phyloP scores from a whole-genome alignment of 2,797 vertebrate species.

The Momotus momota region DNA sequence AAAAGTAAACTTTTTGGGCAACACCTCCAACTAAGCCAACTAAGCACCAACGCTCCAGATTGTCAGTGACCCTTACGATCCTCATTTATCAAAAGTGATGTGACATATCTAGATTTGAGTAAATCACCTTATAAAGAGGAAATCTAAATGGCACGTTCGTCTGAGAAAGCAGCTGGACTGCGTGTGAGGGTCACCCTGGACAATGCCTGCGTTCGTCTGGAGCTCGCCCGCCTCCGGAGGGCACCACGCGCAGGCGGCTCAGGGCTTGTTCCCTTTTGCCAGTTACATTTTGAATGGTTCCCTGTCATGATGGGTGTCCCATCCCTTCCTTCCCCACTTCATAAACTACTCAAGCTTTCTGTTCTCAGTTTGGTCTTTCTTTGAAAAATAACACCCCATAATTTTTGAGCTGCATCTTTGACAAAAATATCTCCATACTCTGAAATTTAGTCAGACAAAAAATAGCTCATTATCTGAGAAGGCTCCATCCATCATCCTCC shows the following conservation, averaged over 20 bases:
- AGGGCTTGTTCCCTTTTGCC: neutral
- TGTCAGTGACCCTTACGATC: neutral
- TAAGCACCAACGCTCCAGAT: neutral
- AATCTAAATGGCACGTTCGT: neutral
- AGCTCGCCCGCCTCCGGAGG: neutral
- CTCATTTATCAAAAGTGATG: neutral
- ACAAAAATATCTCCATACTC: neutral
- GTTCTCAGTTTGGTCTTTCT: neutral
- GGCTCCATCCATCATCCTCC: conserved; percentile 49
- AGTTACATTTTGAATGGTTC: neutral
- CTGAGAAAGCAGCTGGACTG: neutral
- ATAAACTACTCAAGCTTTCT: neutral
- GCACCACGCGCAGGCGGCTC: rapidly evolving
- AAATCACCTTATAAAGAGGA: neutral
- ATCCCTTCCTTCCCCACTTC: no score
- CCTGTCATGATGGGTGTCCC: neutral
- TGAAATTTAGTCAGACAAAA: conserved; percentile 36
- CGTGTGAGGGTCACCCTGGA: neutral
- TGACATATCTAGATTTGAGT: neutral
- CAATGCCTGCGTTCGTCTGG: rapidly evolving
- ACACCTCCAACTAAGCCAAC: neutral
- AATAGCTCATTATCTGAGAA: conserved; percentile 11
- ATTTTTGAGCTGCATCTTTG: neutral
- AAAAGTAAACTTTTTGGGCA: neutral
- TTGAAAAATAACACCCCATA: neutral